phyloP scores from a whole-genome alignment of 1,140 invertebrate genomes.

The Macrocentrus cingulum region DNA sequence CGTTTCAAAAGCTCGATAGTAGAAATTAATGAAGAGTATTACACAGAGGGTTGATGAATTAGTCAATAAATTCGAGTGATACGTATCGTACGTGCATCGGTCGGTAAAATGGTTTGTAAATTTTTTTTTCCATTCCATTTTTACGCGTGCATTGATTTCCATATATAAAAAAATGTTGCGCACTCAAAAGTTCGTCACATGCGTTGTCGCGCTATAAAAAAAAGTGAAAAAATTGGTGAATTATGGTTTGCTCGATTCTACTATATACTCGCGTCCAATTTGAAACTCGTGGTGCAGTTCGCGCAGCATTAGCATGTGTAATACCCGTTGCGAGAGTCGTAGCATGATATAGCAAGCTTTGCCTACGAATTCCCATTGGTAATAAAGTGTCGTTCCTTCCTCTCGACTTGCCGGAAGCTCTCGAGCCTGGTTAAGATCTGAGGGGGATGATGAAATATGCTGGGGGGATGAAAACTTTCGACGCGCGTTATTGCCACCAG shows the following conservation, averaged over 20 bases:
- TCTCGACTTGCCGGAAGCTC: not conserved
- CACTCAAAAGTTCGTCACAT: not conserved
- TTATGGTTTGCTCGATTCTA: conserved; percentile 9
- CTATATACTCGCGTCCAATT: conserved; percentile 28
- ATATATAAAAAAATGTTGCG: not conserved
- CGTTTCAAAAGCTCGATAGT: no score
- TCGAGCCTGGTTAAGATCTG: conserved; percentile 1
- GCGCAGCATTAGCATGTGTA: conserved; percentile 39
- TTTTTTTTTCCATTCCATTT: no score
- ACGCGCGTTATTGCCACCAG: conserved; percentile 36
- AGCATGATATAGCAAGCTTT: not conserved
- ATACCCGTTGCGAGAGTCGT: conserved; percentile 29
- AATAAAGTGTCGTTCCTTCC: conserved; percentile 34
- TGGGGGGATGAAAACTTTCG: conserved; percentile 35
- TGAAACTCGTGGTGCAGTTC: conserved; percentile 32
- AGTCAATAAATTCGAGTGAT: no score
- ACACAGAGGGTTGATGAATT: no score
- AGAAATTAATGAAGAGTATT: no score
- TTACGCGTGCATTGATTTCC: no score
- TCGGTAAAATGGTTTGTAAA: no score
- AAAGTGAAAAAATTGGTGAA: no score
- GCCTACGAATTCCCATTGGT: conserved; percentile 38
- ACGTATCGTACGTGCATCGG: no score
- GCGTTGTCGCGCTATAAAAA: conserved; percentile 1
- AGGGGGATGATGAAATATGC: conserved; percentile 29